Base-by-base conservation (phyloP, 2,888 invertebrate species). In the Synanthedon tipuliformis region DNA sequence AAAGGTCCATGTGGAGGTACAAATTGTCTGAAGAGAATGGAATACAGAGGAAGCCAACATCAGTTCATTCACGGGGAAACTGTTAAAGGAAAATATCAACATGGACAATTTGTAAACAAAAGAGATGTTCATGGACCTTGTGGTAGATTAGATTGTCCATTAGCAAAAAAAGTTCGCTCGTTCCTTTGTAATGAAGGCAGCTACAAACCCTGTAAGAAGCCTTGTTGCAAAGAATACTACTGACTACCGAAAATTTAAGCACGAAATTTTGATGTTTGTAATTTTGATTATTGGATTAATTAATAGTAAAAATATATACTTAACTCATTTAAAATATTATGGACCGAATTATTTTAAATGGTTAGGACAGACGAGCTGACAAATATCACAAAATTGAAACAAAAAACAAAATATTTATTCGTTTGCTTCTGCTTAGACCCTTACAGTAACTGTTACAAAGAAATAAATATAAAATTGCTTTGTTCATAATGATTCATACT, bases 1-100 rank as follows among this genome's bases (percentile, higher is more conserved):
- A 87, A 85, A 63, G 87, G 87, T 0, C 86, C 86, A 3, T 87
- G 87, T 60, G 86, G 85, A 53, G 87, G 87, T n/a, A 85, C 83
- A 0, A 87, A 87, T 51, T 87, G 87, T 62, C 74, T 71, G 1
- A 83, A 79, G 56, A 68, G 87, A 56, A 82, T 87, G 85, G 84
- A 87, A 0, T 86, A 71, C 52, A 71, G 85, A 59, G 85, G 85
- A 1, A 83, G 82, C 56, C 83, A 87, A 53, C 86, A 87, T 58
- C 80, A 81, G 51, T 87, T 87, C 50, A 83, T 87, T 50, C 75
- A 65, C 41, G 87, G 87, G 10, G 81, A 86, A 58, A 71, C 59
- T 11, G 53, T 74, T 0, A 85, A 83, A 65, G 81, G 81, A 0
- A 85, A 84, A 54, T 87, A 83, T 56, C 69, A 81, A 41, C 83